A percentile compares a stretch with the other conserved stretches of the same genome.
These are phyloP conservation scores for Phaethornis superciliosus DNA, from an alignment of 2,113 vertebrate species.

Conservation along the genomic window DNA sequence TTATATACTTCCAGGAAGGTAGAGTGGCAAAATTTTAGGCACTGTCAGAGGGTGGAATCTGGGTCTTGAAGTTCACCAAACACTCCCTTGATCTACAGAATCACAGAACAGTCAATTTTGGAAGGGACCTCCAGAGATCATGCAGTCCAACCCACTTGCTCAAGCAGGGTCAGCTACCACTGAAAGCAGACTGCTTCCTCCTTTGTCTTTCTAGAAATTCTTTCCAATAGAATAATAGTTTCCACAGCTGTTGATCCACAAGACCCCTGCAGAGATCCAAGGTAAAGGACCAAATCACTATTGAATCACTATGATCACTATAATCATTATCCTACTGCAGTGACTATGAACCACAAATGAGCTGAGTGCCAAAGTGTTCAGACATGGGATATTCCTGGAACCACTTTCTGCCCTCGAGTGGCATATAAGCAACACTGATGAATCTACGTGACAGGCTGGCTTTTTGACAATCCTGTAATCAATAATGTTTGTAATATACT, in stretches of 20 bases:
- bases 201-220: background rate
- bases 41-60: background rate
- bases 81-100: background rate
- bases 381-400: background rate
- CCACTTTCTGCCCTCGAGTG: background rate
- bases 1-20: background rate
- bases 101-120: background rate
- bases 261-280: constrained; percentile 2
- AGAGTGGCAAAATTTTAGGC: background rate
- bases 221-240: constrained; percentile 38
- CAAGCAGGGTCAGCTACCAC: background rate
- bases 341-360: background rate
- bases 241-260: constrained; percentile 21
- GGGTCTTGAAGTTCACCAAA: background rate
- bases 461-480: background rate
- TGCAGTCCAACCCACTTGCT: background rate
- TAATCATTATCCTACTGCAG: background rate
- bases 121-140: background rate
- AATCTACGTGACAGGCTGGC: background rate
- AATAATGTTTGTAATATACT: background rate
- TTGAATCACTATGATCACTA: constrained; percentile 1
- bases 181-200: background rate
- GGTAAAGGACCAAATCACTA: constrained; percentile 11
- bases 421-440: background rate
- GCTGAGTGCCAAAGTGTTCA: background rate